These are phyloP conservation scores for Aporrectodea caliginosa DNA, from an alignment of 1,140 invertebrate species.

Conservation along the genomic window DNA sequence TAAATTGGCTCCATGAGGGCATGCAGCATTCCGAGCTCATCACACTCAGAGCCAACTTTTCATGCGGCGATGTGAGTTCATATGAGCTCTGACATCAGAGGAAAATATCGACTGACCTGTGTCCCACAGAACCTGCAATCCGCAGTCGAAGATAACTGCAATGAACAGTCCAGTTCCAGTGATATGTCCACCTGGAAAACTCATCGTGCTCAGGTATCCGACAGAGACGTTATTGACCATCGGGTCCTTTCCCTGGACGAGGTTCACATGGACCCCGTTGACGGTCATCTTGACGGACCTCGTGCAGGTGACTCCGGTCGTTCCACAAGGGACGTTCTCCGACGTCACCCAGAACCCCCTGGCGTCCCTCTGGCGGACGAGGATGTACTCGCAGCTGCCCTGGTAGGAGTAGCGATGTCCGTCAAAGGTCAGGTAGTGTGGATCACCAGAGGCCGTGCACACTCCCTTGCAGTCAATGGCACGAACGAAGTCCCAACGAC, in stretches of 20 bases:
- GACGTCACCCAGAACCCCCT: constrained; percentile 12
- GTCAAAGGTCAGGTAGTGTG: constrained; percentile 86
- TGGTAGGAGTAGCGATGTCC: constrained; percentile 79
- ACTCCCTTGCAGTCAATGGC: constrained; percentile 55
- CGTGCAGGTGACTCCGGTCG: constrained; percentile 32
- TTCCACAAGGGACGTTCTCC: constrained; percentile 33
- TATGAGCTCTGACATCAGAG: too few species aligned
- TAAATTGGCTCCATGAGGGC: too few species aligned
- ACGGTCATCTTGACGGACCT: constrained; percentile 28
- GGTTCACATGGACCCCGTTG: neutral
- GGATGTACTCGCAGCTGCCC: constrained; percentile 79
- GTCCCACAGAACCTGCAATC: constrained; percentile 24
- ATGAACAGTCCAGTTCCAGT: constrained; percentile 17
- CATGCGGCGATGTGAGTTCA: too few species aligned
- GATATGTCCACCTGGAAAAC: constrained; percentile 16
- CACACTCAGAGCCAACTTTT: too few species aligned
- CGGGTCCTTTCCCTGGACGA: constrained; percentile 11
- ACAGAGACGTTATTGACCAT: neutral
- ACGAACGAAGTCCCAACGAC: constrained; percentile 59
- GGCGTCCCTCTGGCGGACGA: constrained; percentile 57
- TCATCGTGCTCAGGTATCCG: neutral
- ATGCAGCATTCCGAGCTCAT: too few species aligned
- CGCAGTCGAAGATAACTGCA: constrained; percentile 12
- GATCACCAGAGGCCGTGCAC: constrained; percentile 75
- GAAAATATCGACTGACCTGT: constrained; percentile 5